phyloP scores from a whole-genome alignment of 2,113 vertebrate species.

The Hydropotes inermis region DNA sequence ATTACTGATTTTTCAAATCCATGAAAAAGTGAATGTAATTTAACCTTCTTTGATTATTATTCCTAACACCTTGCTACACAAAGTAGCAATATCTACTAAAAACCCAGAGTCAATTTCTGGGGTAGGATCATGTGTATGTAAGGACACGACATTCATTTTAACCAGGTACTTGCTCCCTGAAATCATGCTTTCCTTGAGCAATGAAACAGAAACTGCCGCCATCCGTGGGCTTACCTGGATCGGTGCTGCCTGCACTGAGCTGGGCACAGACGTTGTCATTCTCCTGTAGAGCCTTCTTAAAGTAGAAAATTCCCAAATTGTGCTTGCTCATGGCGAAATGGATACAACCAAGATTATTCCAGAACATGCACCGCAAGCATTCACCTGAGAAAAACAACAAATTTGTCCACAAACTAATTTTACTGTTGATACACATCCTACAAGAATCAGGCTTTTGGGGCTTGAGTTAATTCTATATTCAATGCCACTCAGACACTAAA shows the following conservation, averaged over 20 bases:
- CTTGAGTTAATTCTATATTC: neutral
- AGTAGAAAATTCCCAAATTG: conserved; percentile 98
- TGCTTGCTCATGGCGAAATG: conserved; percentile 99
- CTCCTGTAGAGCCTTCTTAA: conserved; percentile 98
- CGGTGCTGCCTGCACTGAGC: conserved; percentile 85
- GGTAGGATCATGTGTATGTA: neutral
- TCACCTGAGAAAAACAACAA: conserved; percentile 86
- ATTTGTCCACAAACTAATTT: neutral
- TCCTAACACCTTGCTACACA: neutral
- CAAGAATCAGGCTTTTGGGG: neutral
- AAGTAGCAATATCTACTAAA: neutral
- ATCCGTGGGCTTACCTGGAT: conserved; percentile 83
- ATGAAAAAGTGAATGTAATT: neutral
- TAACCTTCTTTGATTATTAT: neutral
- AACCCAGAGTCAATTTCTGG: neutral
- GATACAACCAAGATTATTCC: conserved; percentile 99
- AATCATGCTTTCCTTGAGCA: neutral
- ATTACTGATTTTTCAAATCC: neutral
- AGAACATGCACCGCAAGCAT: conserved; percentile 98
- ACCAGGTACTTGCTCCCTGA: neutral
- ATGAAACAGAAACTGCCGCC: neutral
- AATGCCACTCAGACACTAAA: neutral
- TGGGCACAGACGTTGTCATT: conserved; percentile 95
- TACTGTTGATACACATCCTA: neutral
- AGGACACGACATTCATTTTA: neutral